A percentile compares a stretch with the other conserved stretches of the same genome.
These are phyloP conservation scores for Urocitellus parryii DNA, from an alignment of 2,113 vertebrate genomes.

Conservation along the genomic window DNA sequence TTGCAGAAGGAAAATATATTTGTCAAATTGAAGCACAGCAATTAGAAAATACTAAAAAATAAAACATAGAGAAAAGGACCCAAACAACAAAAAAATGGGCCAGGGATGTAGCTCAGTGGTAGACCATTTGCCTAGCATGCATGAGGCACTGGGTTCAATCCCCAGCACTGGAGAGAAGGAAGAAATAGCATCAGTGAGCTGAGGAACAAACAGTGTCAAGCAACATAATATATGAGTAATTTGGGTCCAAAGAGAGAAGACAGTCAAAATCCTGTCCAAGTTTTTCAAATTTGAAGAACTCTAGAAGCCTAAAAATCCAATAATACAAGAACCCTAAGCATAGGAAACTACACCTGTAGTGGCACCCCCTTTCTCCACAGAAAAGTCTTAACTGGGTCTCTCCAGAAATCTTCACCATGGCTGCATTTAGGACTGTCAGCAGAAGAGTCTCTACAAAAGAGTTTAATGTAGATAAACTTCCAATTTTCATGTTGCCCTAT, in stretches of 20 bases:
- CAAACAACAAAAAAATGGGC: neutral
- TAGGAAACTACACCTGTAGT: neutral
- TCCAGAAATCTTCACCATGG: no score
- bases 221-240: neutral
- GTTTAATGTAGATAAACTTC: no score
- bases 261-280: neutral
- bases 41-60: slow-evolving; percentile 16
- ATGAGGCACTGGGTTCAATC: no score
- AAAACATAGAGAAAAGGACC: neutral
- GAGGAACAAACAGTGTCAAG: neutral
- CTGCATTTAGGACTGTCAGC: no score
- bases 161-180: no score
- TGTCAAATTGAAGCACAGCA: neutral
- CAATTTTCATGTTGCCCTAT: no score
- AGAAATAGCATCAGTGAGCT: neutral
- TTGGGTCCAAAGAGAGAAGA: neutral
- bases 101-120: neutral
- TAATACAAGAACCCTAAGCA: neutral
- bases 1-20: slow-evolving; percentile 18
- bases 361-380: no score
- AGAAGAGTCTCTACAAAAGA: no score
- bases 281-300: neutral
- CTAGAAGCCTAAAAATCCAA: neutral
- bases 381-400: no score
- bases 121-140: no score